These are phyloP conservation scores for Synergus laeviventris DNA, from an alignment of 2,888 invertebrate genomes.

Conservation along the genomic window DNA sequence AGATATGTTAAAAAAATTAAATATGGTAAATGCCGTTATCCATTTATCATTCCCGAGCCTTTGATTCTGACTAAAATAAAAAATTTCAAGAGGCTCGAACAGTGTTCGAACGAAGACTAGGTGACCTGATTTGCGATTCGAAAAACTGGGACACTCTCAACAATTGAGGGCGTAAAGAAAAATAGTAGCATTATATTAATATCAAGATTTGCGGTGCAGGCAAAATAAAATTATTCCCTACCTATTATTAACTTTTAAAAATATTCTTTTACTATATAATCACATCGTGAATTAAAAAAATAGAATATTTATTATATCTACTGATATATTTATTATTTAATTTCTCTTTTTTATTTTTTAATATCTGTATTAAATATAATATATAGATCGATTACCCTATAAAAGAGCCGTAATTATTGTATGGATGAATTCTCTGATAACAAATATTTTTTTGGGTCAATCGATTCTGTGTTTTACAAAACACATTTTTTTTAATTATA, in stretches of 20 bases:
- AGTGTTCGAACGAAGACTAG: conserved; percentile 33
- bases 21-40: conserved; percentile 17
- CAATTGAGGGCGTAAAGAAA: conserved; percentile 13
- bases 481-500: not conserved
- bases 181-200: conserved; percentile 1
- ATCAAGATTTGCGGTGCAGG: not conserved
- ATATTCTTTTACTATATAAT: too few species aligned
- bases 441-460: not conserved
- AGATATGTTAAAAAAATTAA: conserved; percentile 17
- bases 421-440: not conserved
- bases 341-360: not conserved
- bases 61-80: conserved; percentile 22
- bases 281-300: too few species aligned
- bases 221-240: not conserved
- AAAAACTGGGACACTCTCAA: conserved; percentile 37
- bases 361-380: too few species aligned
- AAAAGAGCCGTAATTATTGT: not conserved
- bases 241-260: not conserved
- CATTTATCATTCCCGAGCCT: conserved; percentile 34
- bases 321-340: not conserved
- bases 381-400: not conserved
- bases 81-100: conserved; percentile 20
- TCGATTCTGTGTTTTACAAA: not conserved
- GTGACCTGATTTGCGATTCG: conserved; percentile 33
- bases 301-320: not conserved